A percentile compares a stretch with the other conserved stretches of the same genome.
Evolutionary conservation across 2,888 invertebrate species (phyloP).

Genomic region (Trachelus tabidus): DNA sequence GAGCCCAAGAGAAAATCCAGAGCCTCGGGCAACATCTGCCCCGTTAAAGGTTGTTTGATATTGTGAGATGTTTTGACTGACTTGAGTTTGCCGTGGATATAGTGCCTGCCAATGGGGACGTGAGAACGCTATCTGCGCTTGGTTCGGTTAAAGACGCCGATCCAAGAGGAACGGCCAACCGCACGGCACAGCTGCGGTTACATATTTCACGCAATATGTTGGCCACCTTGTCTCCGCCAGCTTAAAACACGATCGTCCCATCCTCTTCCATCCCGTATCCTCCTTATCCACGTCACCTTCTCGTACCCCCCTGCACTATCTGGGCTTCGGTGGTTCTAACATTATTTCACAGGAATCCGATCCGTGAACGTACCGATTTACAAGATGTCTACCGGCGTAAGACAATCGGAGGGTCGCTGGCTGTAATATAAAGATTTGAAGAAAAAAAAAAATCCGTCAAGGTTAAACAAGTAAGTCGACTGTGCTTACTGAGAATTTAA

Average conservation of each 20-base stretch:
- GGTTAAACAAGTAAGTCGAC: background rate
- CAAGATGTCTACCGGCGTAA: background rate
- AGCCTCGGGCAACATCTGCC: conserved; percentile 1
- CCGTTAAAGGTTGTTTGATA: conserved; percentile 23
- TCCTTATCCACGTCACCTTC: background rate
- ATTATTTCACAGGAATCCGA: conserved; percentile 31
- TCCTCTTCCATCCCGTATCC: conserved; percentile 2
- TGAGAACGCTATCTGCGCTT: conserved; percentile 27
- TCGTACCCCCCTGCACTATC: conserved; percentile 37
- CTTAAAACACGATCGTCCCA: background rate
- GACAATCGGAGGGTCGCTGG: background rate
- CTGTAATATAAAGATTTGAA: background rate
- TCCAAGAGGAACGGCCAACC: conserved; percentile 30
- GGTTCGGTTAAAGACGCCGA: conserved; percentile 11
- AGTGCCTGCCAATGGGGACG: conserved; percentile 15
- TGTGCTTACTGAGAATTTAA: background rate
- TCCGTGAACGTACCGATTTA: background rate
- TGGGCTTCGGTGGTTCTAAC: conserved; percentile 41
- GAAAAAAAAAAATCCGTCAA: background rate
- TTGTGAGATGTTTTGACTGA: conserved; percentile 32
- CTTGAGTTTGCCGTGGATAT: conserved; percentile 18
- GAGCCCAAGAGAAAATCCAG: background rate
- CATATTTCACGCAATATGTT: conserved; percentile 61
- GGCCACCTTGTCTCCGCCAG: conserved; percentile 36
- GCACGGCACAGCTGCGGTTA: conserved; percentile 64